A percentile compares a stretch with the other conserved stretches of the same genome.
Evolutionary conservation across 2,113 vertebrate genomes (phyloP).

Genomic region (Steatornis caripensis): DNA sequence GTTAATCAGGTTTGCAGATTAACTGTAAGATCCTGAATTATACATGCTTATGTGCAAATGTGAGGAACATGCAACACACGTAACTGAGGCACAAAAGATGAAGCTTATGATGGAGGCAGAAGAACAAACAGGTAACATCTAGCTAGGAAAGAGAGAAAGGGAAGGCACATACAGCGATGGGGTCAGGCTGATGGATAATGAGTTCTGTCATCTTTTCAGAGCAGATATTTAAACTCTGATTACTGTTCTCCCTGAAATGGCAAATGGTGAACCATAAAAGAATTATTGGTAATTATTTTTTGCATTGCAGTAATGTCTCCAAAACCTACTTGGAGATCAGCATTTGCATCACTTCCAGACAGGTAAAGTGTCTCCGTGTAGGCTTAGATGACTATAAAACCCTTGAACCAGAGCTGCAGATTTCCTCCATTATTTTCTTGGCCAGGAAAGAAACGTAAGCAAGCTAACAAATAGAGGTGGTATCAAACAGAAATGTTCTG

Average conservation of each 20-base stretch:
- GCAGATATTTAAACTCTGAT: not conserved
- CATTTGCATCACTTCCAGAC: not conserved
- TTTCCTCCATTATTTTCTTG: not conserved
- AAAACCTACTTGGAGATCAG: not conserved
- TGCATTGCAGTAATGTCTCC: not conserved
- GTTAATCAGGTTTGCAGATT: constrained; percentile 34
- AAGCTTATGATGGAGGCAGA: not conserved
- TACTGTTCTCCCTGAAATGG: not conserved
- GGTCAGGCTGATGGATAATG: not conserved
- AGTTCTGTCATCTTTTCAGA: not conserved
- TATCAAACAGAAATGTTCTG: not conserved
- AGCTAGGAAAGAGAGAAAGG: not conserved
- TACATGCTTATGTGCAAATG: not conserved
- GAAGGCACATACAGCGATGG: rapidly evolving
- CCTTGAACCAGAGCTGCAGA: not conserved
- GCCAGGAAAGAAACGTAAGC: not conserved
- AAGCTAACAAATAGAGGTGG: not conserved
- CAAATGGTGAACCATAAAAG: not conserved
- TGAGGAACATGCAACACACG: not conserved
- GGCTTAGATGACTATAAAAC: not conserved
- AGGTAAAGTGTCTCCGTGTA: not conserved
- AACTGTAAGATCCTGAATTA: constrained; percentile 1
- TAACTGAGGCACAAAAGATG: not conserved
- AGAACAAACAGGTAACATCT: not conserved
- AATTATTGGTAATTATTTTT: not conserved